A percentile compares a stretch with the other conserved stretches of the same genome.
Conservation (phyloP, 2,797 vertebrate genomes). For the Danio aesculapii region DNA sequence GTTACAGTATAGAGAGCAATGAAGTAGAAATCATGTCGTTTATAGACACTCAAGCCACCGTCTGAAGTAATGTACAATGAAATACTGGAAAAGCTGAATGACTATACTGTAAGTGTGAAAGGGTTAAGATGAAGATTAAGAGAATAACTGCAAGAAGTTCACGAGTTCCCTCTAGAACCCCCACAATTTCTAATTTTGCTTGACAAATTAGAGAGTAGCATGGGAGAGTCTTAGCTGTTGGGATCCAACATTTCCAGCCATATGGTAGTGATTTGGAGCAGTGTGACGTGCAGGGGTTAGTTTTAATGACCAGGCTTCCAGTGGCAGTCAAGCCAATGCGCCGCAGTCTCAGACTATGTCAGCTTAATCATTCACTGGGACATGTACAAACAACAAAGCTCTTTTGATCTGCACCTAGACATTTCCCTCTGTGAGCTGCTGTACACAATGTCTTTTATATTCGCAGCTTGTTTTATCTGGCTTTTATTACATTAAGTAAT, state of each 20-base stretch:
- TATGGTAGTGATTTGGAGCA: constrained; percentile 83
- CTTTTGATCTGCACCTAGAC: constrained; percentile 37
- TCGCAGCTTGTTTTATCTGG: background rate
- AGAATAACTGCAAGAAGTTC: constrained; percentile 67
- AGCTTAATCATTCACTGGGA: constrained; percentile 38
- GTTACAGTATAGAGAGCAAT: constrained; percentile 60
- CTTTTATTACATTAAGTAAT: constrained; percentile 9
- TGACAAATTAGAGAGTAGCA: constrained; percentile 85
- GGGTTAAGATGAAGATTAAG: constrained; percentile 70
- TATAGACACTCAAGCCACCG: background rate
- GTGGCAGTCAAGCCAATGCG: constrained; percentile 68
- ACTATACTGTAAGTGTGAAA: constrained; percentile 73
- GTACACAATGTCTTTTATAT: background rate
- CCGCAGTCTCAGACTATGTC: constrained; percentile 39
- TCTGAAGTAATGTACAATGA: background rate
- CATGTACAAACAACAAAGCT: constrained; percentile 34
- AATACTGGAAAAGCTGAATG: constrained; percentile 60
- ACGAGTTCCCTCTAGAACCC: constrained; percentile 65
- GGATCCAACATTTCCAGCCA: constrained; percentile 76
- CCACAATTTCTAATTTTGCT: constrained; percentile 84
- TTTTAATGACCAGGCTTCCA: constrained; percentile 76
- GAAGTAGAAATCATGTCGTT: constrained; percentile 58
- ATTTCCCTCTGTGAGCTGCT: constrained; percentile 15
- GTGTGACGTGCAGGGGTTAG: constrained; percentile 77
- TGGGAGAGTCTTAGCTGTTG: constrained; percentile 74